Conservation (phyloP, 1,140 invertebrate genomes). For the Lamellibrachia luymesi region DNA sequence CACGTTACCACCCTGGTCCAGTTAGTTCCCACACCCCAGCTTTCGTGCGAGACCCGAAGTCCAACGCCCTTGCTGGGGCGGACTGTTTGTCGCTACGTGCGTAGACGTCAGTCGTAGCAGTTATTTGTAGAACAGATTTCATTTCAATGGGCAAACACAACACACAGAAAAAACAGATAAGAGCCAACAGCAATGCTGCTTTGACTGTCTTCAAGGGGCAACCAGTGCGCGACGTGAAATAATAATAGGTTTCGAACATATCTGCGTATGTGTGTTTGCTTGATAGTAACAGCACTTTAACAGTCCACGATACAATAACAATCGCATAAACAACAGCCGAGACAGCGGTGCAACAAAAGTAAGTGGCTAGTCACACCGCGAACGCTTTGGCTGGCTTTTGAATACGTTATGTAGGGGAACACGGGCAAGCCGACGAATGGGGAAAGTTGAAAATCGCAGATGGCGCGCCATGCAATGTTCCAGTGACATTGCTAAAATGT, state of each 20-base stretch:
- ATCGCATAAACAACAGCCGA: neutral
- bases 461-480: neutral
- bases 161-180: neutral
- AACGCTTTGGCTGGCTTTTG: neutral
- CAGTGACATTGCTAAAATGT: neutral
- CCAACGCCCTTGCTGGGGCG: neutral
- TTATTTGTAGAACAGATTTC: neutral
- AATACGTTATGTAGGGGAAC: neutral
- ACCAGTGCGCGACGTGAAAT: neutral
- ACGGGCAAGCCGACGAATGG: too few relatives aligned
- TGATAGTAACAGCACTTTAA: neutral
- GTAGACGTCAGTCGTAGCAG: neutral
- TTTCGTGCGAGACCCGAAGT: neutral
- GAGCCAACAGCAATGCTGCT: neutral
- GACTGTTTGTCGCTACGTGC: neutral
- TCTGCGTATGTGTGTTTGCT: neutral
- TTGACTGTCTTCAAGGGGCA: neutral
- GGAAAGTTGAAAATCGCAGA: too few relatives aligned
- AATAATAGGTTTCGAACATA: neutral
- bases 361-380: neutral
- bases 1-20: neutral
- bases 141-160: neutral
- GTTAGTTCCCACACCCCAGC: neutral
- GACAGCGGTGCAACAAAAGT: neutral
- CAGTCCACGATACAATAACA: neutral